Percentiles rank a stretch among this genome's conserved stretches.
Evolutionary conservation across 1,140 invertebrate genomes (phyloP).

Genomic region (Aphaenogaster rudis): DNA sequence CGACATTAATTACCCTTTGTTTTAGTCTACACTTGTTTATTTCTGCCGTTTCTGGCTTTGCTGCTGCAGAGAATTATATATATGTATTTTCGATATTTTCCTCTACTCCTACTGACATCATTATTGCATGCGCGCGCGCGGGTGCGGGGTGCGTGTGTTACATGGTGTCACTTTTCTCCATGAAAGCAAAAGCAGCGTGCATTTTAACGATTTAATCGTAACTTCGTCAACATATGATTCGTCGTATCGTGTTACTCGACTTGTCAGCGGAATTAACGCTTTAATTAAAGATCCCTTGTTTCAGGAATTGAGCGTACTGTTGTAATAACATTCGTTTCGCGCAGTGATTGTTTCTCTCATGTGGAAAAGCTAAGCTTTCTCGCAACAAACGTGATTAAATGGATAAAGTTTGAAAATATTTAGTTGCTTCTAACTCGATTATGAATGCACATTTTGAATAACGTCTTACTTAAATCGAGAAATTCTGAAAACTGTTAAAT

Average conservation of each 20-base stretch:
- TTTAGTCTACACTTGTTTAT: background rate
- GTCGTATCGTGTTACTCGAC: background rate
- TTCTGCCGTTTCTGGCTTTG: background rate
- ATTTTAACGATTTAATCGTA: conserved; percentile 22
- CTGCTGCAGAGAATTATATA: background rate
- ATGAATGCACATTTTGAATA: background rate
- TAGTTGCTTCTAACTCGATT: background rate
- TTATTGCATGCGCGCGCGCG: background rate
- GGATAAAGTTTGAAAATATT: background rate
- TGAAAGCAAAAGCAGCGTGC: background rate
- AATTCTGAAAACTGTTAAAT: conserved; percentile 7
- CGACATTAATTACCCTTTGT: conserved; percentile 13
- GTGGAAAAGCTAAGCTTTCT: background rate
- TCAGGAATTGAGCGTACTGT: background rate
- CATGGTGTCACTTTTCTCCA: background rate
- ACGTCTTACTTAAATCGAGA: background rate
- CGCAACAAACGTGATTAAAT: background rate
- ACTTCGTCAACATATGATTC: background rate
- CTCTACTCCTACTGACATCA: background rate
- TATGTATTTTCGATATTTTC: conserved; percentile 1
- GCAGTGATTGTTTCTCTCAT: background rate
- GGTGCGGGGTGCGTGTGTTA: background rate
- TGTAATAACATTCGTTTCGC: background rate
- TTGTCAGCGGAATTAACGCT: conserved; percentile 1
- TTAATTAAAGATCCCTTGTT: conserved; percentile 31